Evolutionary conservation across 2,888 invertebrate species (phyloP).

Genomic region (Diaphora mendica): DNA sequence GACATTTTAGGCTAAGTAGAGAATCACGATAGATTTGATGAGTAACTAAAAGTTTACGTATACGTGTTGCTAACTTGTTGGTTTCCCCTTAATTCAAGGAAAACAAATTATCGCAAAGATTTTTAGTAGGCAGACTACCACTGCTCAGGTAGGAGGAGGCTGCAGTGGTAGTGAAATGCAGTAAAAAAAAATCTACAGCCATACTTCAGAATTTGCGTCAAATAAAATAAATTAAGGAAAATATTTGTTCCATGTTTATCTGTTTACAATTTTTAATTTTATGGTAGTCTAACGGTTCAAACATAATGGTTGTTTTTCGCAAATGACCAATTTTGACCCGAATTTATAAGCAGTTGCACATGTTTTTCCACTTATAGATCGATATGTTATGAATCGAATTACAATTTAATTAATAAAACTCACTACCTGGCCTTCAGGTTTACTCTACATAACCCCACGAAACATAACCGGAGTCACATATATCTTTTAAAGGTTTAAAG

Average conservation of each 20-base stretch:
- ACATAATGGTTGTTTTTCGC: no score
- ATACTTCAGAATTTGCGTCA: no score
- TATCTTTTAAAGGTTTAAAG: conserved; percentile 1
- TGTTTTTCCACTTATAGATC: no score
- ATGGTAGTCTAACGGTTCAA: no score
- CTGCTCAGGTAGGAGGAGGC: no score
- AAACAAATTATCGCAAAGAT: background rate
- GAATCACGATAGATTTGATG: background rate
- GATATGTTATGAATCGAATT: no score
- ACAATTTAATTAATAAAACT: background rate
- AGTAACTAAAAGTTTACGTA: background rate
- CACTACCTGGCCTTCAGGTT: background rate
- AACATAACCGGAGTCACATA: conserved; percentile 1
- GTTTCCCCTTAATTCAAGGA: background rate
- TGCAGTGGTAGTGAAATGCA: no score
- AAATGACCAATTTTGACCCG: background rate
- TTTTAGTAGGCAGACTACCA: background rate
- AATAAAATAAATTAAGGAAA: background rate
- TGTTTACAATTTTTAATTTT: background rate
- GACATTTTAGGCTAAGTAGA: background rate
- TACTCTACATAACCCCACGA: background rate
- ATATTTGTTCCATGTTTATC: no score
- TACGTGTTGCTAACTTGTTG: background rate
- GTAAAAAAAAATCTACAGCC: no score
- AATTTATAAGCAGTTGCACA: no score